Percentiles rank a stretch among this genome's conserved stretches.
Conservation (phyloP, 1,140 invertebrate genomes). For the Eueides isabella region DNA sequence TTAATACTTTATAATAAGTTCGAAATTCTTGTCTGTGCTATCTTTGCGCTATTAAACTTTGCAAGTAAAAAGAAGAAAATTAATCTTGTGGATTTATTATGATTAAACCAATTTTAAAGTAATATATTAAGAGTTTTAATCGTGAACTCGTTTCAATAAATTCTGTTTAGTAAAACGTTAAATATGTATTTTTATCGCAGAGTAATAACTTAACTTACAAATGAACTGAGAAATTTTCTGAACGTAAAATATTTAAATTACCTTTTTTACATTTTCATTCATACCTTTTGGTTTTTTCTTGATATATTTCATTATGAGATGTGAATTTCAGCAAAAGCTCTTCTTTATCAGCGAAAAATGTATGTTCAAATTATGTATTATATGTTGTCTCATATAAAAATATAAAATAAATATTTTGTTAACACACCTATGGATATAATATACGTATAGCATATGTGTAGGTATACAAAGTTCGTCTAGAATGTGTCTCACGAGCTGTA, state of each 20-base stretch:
- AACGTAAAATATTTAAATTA: not conserved
- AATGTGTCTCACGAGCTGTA: not conserved
- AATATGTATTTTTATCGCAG: not conserved
- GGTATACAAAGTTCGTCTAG: not conserved
- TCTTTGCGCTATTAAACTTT: not conserved
- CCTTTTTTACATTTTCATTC: not conserved
- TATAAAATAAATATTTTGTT: no score
- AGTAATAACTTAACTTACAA: not conserved
- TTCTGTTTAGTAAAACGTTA: not conserved
- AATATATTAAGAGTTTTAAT: not conserved
- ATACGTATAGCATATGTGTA: no score
- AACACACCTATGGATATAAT: not conserved
- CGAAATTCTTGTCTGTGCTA: not conserved
- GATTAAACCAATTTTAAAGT: not conserved
- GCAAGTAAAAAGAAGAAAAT: not conserved
- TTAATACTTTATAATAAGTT: not conserved
- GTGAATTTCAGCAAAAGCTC: no score
- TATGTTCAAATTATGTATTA: no score
- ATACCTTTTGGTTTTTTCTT: no score
- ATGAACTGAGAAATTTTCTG: not conserved
- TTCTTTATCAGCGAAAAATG: no score
- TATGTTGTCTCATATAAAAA: no score
- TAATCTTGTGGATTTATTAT: constrained; percentile 5
- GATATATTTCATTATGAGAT: no score
- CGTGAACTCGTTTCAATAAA: not conserved